Percentiles rank a stretch among this genome's conserved stretches.
phyloP scores from a whole-genome alignment of 2,888 invertebrate genomes.

The Drosophila mimica region DNA sequence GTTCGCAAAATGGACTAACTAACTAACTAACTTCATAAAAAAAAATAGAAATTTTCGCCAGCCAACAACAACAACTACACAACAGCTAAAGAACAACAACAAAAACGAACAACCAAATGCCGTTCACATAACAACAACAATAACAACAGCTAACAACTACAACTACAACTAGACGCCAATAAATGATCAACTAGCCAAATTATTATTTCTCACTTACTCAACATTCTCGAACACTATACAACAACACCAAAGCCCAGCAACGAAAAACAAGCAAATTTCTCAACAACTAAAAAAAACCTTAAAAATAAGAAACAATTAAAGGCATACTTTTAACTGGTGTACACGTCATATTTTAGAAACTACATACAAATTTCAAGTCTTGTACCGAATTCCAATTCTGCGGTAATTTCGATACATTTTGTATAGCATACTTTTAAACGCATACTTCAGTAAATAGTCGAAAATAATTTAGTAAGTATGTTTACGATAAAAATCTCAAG shows the following conservation, averaged over 20 bases:
- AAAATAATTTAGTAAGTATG: slow-evolving; percentile 5
- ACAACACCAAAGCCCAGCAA: slow-evolving; percentile 15
- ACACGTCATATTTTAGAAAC: slow-evolving; percentile 45
- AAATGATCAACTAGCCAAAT: slow-evolving; percentile 34
- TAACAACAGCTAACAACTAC: slow-evolving; percentile 32
- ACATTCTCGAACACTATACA: slow-evolving; percentile 25
- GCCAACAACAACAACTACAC: slow-evolving; percentile 44
- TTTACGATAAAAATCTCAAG: slow-evolving; percentile 6
- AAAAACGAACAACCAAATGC: slow-evolving; percentile 48
- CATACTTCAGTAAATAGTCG: slow-evolving; percentile 11
- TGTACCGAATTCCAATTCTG: slow-evolving; percentile 31
- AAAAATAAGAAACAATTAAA: slow-evolving; percentile 17
- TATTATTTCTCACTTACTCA: slow-evolving; percentile 46
- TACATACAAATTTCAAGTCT: slow-evolving; percentile 29
- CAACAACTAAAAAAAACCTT: slow-evolving; percentile 8
- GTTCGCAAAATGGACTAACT: slow-evolving; percentile 52
- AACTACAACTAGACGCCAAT: slow-evolving; percentile 39
- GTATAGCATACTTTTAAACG: slow-evolving; percentile 17
- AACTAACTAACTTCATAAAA: slow-evolving; percentile 45
- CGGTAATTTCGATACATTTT: slow-evolving; percentile 28
- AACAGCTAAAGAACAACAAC: slow-evolving; percentile 42
- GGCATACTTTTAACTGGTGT: slow-evolving; percentile 47
- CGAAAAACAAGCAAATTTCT: slow-evolving; percentile 8
- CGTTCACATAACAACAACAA: slow-evolving; percentile 55
- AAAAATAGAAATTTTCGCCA: slow-evolving; percentile 54